Conservation (phyloP, 2,113 vertebrate species). For the Falcunculus frontatus region DNA sequence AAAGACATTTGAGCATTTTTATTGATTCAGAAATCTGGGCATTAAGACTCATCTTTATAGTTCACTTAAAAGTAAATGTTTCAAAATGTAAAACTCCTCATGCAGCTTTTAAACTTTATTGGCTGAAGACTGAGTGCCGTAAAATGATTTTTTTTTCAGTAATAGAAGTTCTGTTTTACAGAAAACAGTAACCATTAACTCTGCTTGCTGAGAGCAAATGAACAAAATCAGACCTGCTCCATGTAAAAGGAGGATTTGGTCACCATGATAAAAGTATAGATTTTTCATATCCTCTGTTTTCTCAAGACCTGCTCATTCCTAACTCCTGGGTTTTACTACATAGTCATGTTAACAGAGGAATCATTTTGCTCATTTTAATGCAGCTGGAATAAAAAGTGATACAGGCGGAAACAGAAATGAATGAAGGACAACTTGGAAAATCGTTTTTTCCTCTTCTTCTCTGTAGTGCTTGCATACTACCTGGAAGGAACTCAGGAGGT, state of each 20-base stretch:
- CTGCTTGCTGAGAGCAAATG: not conserved
- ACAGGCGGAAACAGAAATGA: not conserved
- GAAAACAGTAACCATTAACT: not conserved
- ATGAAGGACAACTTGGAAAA: not conserved
- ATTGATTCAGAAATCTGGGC: conserved; percentile 9
- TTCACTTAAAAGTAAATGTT: conserved; percentile 28
- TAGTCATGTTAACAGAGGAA: not conserved
- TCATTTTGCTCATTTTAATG: not conserved
- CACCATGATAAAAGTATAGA: not conserved
- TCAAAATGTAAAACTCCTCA: conserved; percentile 19
- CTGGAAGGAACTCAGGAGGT: not conserved
- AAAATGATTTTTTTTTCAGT: conserved; percentile 6
- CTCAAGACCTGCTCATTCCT: not conserved
- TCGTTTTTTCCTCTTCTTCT: not conserved
- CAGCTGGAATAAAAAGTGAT: not conserved
- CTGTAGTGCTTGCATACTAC: not conserved
- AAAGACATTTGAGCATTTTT: conserved; percentile 15
- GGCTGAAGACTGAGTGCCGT: not conserved
- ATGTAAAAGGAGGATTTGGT: not conserved
- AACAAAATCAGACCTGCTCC: not conserved
- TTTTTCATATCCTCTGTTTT: conserved; percentile 12
- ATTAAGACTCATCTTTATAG: conserved; percentile 42
- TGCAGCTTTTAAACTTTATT: conserved; percentile 36
- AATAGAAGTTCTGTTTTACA: not conserved
- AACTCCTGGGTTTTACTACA: not conserved